phyloP scores from a whole-genome alignment of 2,888 invertebrate genomes.

The Cryptus viduatorius region DNA sequence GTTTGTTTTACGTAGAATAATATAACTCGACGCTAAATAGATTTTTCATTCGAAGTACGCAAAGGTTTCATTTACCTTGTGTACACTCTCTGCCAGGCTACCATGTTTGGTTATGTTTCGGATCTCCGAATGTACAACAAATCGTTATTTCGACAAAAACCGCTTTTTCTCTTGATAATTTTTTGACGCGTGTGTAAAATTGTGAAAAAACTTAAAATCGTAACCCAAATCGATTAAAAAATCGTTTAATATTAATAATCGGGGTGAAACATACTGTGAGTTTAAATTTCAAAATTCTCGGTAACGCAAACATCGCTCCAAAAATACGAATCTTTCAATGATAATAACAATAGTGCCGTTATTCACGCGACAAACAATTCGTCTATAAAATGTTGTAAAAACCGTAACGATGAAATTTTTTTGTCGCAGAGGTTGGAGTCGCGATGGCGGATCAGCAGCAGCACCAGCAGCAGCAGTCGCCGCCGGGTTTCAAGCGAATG shows the following conservation, averaged over 20 bases:
- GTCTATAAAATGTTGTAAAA: background rate
- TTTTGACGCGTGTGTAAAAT: background rate
- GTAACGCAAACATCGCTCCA: no score
- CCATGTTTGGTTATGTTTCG: conserved; percentile 65
- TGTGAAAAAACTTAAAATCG: background rate
- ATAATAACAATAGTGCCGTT: background rate
- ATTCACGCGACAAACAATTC: background rate
- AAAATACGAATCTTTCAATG: no score
- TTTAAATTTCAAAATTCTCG: no score
- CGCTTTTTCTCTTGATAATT: no score
- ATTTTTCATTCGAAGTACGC: conserved; percentile 15
- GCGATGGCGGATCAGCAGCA: conserved; percentile 73
- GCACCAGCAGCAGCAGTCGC: conserved; percentile 74
- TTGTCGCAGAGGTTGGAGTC: conserved; percentile 50
- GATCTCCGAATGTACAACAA: conserved; percentile 16
- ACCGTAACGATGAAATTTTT: background rate
- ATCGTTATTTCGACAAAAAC: background rate
- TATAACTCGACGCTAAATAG: background rate
- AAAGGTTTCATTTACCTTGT: conserved; percentile 24
- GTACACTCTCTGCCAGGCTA: conserved; percentile 6
- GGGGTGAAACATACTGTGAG: no score
- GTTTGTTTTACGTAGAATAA: conserved; percentile 8
- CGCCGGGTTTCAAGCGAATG: conserved; percentile 79
- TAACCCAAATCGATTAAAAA: no score
- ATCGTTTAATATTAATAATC: no score